Percentiles rank a stretch among this genome's conserved stretches.
These are phyloP conservation scores for Melikaiella ostensackeni DNA, from an alignment of 2,888 invertebrate genomes.

Conservation along the genomic window DNA sequence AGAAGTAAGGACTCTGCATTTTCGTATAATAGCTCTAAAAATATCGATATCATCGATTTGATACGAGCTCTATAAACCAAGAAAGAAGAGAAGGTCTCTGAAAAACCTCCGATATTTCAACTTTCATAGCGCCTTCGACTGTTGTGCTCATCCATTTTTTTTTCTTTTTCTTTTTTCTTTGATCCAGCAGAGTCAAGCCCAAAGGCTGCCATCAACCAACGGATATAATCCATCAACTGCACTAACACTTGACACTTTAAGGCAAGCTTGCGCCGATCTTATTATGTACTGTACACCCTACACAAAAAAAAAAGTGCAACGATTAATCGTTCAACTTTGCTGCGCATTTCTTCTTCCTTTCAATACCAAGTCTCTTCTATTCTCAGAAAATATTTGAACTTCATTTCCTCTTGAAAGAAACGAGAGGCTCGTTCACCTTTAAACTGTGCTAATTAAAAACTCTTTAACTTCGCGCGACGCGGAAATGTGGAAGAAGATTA, in stretches of 20 bases:
- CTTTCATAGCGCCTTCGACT: slow-evolving; percentile 48
- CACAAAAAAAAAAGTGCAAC: background rate
- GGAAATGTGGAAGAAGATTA: background rate
- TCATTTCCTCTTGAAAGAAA: background rate
- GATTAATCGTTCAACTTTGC: background rate
- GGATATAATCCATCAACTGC: slow-evolving; percentile 60
- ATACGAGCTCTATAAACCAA: background rate
- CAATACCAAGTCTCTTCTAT: background rate
- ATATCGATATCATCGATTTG: slow-evolving; percentile 16
- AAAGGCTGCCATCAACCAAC: slow-evolving; percentile 48
- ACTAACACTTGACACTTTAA: slow-evolving; percentile 3
- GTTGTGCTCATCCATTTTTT: background rate
- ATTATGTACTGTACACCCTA: background rate
- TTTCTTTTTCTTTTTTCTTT: slow-evolving; percentile 24
- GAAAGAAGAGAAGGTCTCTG: slow-evolving; percentile 11
- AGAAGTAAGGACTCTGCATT: background rate
- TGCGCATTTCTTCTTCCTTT: background rate
- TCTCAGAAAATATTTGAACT: background rate
- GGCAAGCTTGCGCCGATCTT: background rate
- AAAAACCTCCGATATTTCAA: slow-evolving; percentile 36
- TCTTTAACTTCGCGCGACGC: background rate
- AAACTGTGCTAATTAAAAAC: background rate
- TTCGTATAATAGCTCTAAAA: background rate
- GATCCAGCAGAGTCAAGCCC: slow-evolving; percentile 39
- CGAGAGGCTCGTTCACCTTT: background rate